Evolutionary conservation across 2,888 invertebrate species (phyloP), one percentile per base, ranked within the genome.

Genomic region (Leucania comma): DNA sequence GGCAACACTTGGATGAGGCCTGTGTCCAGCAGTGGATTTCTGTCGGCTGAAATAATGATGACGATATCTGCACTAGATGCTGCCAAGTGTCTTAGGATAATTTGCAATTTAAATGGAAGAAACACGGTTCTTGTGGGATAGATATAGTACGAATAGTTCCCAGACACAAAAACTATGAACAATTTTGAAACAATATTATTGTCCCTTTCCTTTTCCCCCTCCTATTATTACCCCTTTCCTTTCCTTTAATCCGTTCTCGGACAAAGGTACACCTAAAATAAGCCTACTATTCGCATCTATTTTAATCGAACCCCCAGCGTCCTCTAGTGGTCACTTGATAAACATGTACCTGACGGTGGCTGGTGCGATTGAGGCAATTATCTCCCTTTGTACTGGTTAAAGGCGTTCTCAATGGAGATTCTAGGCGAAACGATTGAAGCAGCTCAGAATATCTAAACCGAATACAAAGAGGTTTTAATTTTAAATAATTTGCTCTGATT

Each of bases 281-380:
- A 29, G 4, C 17, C 22, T 71, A 64, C 24, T 46, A 46, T 64
- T 72, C 59, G 12, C 46, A 56, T 71, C 56, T 78, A 71, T 78
- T 78, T 64, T 64, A 71, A 66, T 63, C 59, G 56, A 59, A 50
- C 20, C 54, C 20, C 42, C 12, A 24, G 38, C 53, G 61, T 2
- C 20, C 32, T 38, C 9, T 67, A 53, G 17, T 17, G 22, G 50
- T 46, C 38, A 65, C 62, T 75, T 62, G 20, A 56, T 61, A 74
- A 68, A 65, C 78, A 68, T 69, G 46, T 65, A 26, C 50, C 58
- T 38, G 32, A 22, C 22, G 24, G 51, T 48, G 76, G n/a, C n/a
- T 32, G 38, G 20, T 29, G 54, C 53, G 48, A 68, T 61, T 57
- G 60, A 53, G 81, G 51, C 70, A 80, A 80, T 80, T 78, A 80